These are phyloP conservation scores for Clarias gariepinus DNA, from an alignment of 2,113 vertebrate genomes.

Conservation along the genomic window DNA sequence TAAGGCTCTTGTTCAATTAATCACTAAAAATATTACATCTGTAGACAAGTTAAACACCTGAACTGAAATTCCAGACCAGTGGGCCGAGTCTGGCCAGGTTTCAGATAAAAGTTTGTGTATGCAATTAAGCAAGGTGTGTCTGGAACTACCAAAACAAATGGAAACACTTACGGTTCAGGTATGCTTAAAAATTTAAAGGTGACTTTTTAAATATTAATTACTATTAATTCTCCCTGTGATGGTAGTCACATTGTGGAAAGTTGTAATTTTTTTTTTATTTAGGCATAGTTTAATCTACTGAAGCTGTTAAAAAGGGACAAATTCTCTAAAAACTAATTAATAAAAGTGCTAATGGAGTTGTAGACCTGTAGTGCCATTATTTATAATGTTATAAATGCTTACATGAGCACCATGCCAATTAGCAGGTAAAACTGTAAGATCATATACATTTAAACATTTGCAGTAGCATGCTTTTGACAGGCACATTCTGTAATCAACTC, in stretches of 20 bases:
- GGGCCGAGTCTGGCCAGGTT: not conserved
- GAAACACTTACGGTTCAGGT: constrained; percentile 10
- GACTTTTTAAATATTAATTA: not conserved
- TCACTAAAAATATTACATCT: not conserved
- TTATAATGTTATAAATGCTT: not conserved
- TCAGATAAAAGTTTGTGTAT: not conserved
- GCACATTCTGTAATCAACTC: not conserved
- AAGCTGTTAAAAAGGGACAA: not conserved
- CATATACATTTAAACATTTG: not conserved
- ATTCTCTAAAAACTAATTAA: not conserved
- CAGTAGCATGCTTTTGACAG: not conserved
- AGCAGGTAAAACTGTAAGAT: not conserved
- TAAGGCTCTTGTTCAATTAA: not conserved
- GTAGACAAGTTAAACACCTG: not conserved
- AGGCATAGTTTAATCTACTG: not conserved
- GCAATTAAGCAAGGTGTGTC: constrained; percentile 20
- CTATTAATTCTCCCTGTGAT: not conserved
- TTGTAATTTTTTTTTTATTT: not conserved
- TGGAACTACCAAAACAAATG: not conserved
- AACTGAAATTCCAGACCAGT: not conserved
- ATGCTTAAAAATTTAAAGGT: not conserved
- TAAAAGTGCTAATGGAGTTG: not conserved
- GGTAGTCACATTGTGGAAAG: not conserved
- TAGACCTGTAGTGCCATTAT: not conserved
- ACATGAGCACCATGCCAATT: not conserved